Evolutionary conservation across 2,113 vertebrate genomes (phyloP).

Genomic region (Pyrgilauda ruficollis): DNA sequence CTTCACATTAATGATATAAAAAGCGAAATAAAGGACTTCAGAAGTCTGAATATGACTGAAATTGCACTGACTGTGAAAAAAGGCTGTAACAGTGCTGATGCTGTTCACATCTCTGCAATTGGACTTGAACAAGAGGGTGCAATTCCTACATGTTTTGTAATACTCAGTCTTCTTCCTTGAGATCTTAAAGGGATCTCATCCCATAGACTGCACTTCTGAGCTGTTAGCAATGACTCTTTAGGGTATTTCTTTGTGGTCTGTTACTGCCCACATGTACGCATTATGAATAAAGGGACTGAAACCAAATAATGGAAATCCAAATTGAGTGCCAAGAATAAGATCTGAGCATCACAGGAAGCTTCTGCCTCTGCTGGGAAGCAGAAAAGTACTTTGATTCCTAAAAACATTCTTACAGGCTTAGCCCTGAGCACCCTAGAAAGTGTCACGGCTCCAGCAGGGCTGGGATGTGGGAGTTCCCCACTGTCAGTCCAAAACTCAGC

Average conservation of each 20-base stretch:
- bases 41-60: not conserved
- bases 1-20: not conserved
- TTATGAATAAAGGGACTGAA: not conserved
- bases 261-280: not conserved
- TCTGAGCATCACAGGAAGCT: not conserved
- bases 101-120: not conserved
- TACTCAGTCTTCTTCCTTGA: not conserved
- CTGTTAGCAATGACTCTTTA: not conserved
- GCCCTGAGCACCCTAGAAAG: not conserved
- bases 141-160: not conserved
- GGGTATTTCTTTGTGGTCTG: not conserved
- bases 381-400: not conserved
- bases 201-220: not conserved
- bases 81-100: not conserved
- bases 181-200: not conserved
- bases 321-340: not conserved
- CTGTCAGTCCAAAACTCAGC: not conserved
- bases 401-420: not conserved
- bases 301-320: not conserved
- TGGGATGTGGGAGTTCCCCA: not conserved
- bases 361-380: not conserved
- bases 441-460: rapidly evolving
- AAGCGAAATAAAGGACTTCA: not conserved
- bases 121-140: not conserved
- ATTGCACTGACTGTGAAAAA: not conserved